Evolutionary conservation across 2,113 vertebrate genomes (phyloP).

Genomic region (Sylvietta virens): DNA sequence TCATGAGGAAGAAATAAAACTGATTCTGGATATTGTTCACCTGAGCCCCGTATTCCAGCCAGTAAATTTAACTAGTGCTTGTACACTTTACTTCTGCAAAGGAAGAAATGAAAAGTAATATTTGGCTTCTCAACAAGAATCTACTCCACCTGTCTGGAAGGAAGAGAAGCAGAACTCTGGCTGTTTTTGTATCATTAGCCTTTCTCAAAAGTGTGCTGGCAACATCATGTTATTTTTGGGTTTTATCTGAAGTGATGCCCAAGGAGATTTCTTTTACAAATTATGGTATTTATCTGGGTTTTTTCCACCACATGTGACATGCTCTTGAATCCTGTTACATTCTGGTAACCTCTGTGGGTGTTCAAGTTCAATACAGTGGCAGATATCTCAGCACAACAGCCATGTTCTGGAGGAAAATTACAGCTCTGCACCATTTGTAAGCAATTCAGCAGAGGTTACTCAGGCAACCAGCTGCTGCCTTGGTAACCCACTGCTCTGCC

Average conservation of each 20-base stretch:
- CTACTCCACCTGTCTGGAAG: background rate
- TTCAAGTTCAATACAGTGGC: background rate
- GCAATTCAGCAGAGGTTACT: conserved; percentile 44
- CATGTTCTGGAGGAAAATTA: conserved; percentile 44
- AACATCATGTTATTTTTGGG: background rate
- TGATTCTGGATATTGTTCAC: background rate
- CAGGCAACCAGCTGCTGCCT: conserved; percentile 40
- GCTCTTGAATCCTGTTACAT: background rate
- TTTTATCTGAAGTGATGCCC: background rate
- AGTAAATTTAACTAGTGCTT: background rate
- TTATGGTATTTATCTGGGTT: background rate
- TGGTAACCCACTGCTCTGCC: conserved; percentile 21
- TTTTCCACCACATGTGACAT: background rate
- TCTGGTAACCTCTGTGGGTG: conserved; percentile 1
- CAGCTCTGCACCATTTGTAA: conserved; percentile 10
- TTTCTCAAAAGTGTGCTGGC: background rate
- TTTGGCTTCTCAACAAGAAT: background rate
- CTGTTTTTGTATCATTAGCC: background rate
- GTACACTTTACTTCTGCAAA: background rate
- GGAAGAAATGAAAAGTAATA: background rate
- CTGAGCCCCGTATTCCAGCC: background rate
- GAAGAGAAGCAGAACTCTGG: background rate
- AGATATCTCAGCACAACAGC: background rate
- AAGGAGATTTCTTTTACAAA: background rate
- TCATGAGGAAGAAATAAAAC: background rate